Conservation (phyloP, 2,113 vertebrate genomes). For the Planiliza haematocheilus region DNA sequence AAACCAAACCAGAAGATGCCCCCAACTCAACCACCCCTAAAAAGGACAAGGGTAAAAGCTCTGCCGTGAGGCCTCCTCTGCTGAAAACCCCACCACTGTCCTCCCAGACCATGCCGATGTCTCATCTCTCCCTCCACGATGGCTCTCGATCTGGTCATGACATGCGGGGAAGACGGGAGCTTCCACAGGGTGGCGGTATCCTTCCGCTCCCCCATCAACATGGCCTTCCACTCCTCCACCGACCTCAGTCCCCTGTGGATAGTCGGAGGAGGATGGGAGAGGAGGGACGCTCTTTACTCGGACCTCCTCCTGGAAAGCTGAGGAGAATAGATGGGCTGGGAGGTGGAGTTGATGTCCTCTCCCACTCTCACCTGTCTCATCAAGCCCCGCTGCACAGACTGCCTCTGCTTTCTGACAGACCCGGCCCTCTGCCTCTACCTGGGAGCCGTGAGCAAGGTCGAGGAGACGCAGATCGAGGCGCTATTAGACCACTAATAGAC, state of each 20-base stretch:
- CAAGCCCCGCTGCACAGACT: slow-evolving; percentile 64
- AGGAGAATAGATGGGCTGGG: slow-evolving; percentile 64
- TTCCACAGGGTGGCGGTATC: slow-evolving; percentile 39
- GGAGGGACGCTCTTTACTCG: slow-evolving; percentile 66
- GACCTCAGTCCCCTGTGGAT: slow-evolving; percentile 54
- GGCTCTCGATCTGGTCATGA: slow-evolving; percentile 54
- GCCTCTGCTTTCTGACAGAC: slow-evolving; percentile 51
- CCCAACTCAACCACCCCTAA: slow-evolving; percentile 53
- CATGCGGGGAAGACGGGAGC: slow-evolving; percentile 65
- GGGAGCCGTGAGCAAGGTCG: slow-evolving; percentile 67
- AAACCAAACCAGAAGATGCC: slow-evolving; percentile 65
- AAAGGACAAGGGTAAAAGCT: slow-evolving; percentile 72
- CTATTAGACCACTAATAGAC: slow-evolving; percentile 76
- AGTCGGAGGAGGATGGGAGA: slow-evolving; percentile 67
- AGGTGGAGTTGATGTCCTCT: slow-evolving; percentile 31
- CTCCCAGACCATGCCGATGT: slow-evolving; percentile 48
- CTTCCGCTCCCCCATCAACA: slow-evolving; percentile 54
- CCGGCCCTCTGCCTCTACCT: slow-evolving; percentile 52
- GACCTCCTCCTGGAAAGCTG: slow-evolving; percentile 72
- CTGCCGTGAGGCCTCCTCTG: slow-evolving; percentile 27
- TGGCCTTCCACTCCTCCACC: slow-evolving; percentile 35
- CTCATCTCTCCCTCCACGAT: slow-evolving; percentile 58
- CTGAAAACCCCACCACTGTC: slow-evolving; percentile 64
- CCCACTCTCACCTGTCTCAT: slow-evolving; percentile 65
- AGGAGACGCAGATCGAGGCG: slow-evolving; percentile 61